Percentiles rank a stretch among this genome's conserved stretches.
Evolutionary conservation across 2,888 invertebrate genomes (phyloP).

Genomic region (Oegoconia quadripuncta): DNA sequence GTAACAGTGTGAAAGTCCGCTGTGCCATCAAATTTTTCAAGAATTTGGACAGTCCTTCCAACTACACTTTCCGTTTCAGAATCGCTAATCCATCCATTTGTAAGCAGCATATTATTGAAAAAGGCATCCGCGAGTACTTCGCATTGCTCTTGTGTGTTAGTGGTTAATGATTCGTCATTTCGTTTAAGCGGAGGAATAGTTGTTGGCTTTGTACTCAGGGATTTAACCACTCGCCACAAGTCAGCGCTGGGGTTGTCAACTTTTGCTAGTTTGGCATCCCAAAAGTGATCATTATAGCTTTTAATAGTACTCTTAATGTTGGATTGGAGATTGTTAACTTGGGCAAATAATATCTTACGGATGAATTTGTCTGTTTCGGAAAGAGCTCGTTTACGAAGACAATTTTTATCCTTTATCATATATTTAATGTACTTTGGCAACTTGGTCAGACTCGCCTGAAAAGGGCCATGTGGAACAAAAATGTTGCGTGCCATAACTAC

Average conservation of each 20-base stretch:
- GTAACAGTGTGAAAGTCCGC: too few relatives aligned
- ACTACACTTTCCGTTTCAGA: too few relatives aligned
- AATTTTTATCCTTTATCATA: slow-evolving; percentile 3
- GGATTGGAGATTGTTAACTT: slow-evolving; percentile 6
- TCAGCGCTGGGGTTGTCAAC: slow-evolving; percentile 10
- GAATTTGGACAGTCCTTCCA: too few relatives aligned
- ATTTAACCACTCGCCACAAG: slow-evolving; percentile 8
- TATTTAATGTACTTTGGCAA: too few relatives aligned
- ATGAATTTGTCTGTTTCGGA: neutral
- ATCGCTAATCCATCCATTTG: too few relatives aligned
- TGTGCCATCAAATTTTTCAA: too few relatives aligned
- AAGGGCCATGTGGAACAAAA: too few relatives aligned
- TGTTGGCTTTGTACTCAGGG: neutral
- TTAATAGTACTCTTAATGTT: neutral
- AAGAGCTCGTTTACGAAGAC: neutral
- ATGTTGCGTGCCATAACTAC: too few relatives aligned
- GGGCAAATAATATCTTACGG: neutral
- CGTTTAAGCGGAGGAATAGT: slow-evolving; percentile 2
- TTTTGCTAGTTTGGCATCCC: slow-evolving; percentile 6
- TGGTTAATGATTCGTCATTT: neutral
- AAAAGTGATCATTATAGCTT: slow-evolving; percentile 1
- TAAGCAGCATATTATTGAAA: slow-evolving; percentile 10
- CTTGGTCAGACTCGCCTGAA: too few relatives aligned
- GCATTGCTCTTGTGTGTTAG: slow-evolving; percentile 2
- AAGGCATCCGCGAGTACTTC: slow-evolving; percentile 6